Percentiles rank a stretch among this genome's conserved stretches.
Conservation (phyloP, 1,140 invertebrate genomes). For the Drosophila kanapiae region DNA sequence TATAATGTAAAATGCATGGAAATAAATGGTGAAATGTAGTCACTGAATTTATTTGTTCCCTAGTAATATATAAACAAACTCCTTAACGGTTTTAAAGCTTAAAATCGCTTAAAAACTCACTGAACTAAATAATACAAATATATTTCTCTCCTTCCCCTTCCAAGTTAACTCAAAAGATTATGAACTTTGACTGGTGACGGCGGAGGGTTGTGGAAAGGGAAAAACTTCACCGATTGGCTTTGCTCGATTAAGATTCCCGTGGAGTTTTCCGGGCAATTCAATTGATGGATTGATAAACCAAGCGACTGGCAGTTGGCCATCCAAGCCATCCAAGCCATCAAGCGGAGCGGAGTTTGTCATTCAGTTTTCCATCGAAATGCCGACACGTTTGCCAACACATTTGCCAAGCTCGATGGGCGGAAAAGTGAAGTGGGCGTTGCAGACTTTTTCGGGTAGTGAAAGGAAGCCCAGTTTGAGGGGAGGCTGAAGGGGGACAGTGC, state of each 20-base stretch:
- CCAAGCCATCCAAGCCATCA: slow-evolving; percentile 23
- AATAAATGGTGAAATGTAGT: background rate
- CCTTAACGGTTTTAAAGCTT: too few species aligned
- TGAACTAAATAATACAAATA: too few species aligned
- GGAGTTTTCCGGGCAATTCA: slow-evolving; percentile 27
- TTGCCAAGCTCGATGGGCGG: slow-evolving; percentile 39
- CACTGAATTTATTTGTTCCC: background rate
- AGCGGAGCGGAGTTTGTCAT: slow-evolving; percentile 26
- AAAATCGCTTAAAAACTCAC: too few species aligned
- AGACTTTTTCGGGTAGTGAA: background rate
- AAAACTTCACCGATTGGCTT: background rate
- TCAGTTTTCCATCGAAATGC: slow-evolving; percentile 34
- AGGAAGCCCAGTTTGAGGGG: too few species aligned
- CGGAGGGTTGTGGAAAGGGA: background rate
- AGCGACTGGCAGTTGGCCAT: slow-evolving; percentile 52
- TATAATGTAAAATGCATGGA: background rate
- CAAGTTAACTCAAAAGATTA: background rate
- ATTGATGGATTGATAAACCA: slow-evolving; percentile 60
- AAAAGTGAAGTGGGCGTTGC: slow-evolving; percentile 6
- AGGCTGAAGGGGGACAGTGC: slow-evolving; percentile 23
- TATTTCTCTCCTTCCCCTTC: too few species aligned
- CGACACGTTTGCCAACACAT: slow-evolving; percentile 65
- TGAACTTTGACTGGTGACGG: background rate
- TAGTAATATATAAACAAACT: too few species aligned
- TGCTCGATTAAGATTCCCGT: slow-evolving; percentile 31